Evolutionary conservation across 30 jellyfish, hydroid and myxozoan species (phyloP), one percentile per base, ranked within the genome.

Genomic region (Cassiopea andromeda): DNA sequence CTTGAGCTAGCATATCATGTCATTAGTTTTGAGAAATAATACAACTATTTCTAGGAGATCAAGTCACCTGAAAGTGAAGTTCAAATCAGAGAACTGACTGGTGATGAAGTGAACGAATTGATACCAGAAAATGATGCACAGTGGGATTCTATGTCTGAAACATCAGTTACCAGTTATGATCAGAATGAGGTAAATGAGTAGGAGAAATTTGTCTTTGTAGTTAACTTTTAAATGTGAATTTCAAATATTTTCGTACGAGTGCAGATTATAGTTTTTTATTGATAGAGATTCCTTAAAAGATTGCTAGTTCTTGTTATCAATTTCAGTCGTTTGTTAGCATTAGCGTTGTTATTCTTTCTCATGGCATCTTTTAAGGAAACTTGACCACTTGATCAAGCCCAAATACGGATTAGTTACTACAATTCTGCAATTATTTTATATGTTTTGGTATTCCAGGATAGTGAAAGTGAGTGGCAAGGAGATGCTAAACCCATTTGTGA

Each of bases 401-500:
- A 27, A 27, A 27, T 27, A 27, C 38, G 38, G 0, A 27, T 27
- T 27, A 27, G 38, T 27, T 27, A 27, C 38, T 27, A 27, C 38
- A 27, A 27, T 27, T 27, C 38, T 27, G 38, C 38, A 27, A 27
- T 27, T 27, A 27, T 27, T 27, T 27, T 27, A 27, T 27, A 27
- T 27, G 38, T 27, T 27, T 27, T 27, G 38, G 38, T 27, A 27
- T 27, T 27, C 38, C 73, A 77, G 87, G 73, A 44, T 71, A 81
- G 60, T 81, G 49, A 44, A 60, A 38, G 46, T 61, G 92, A 69
- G 16, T 70, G 44, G 80, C 69, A 67, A 4, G 97, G 76, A 17
- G 96, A 92, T n/a, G 80, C 71, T 18, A 84, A 60, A 69, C 78
- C 98, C 48, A 87, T 90, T 45, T 82, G 97, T 74, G 97, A 94